These are phyloP conservation scores for Andrena haemorrhoa DNA, from an alignment of 2,888 invertebrate genomes.

Conservation along the genomic window DNA sequence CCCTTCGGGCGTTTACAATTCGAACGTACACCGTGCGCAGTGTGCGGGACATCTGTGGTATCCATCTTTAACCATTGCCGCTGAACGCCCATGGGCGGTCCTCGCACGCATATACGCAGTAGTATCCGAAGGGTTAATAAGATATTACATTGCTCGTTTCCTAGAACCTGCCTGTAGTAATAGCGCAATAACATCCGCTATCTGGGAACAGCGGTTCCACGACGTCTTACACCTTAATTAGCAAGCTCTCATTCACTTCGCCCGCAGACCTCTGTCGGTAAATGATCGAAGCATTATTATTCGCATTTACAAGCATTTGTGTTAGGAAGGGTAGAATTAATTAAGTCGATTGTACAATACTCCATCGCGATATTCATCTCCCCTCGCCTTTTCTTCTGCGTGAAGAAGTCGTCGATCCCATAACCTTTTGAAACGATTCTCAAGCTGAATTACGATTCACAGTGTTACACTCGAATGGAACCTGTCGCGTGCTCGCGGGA, in stretches of 20 bases:
- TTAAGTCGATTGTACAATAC: conserved; percentile 25
- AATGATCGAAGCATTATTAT: conserved; percentile 30
- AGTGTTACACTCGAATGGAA: neutral
- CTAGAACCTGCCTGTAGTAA: conserved; percentile 34
- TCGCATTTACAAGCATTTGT: conserved; percentile 36
- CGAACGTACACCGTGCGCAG: too few relatives aligned
- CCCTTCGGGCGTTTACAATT: too few relatives aligned
- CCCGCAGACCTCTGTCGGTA: neutral
- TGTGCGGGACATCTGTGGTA: too few relatives aligned
- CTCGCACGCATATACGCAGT: too few relatives aligned
- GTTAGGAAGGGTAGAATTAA: neutral
- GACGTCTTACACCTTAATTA: conserved; percentile 9
- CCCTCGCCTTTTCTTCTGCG: neutral
- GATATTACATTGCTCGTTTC: neutral
- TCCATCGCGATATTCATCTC: neutral
- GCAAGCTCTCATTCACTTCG: conserved; percentile 13
- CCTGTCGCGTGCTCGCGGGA: neutral
- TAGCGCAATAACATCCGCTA: conserved; percentile 57
- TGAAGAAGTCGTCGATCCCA: neutral
- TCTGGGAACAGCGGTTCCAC: conserved; percentile 13
- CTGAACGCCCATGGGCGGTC: too few relatives aligned
- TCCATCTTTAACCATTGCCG: too few relatives aligned
- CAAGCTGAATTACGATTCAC: too few relatives aligned
- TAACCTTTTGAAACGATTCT: neutral
- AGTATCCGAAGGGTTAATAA: too few relatives aligned